Evolutionary conservation across 1,140 invertebrate genomes (phyloP).

Genomic region (Cydia splendana): DNA sequence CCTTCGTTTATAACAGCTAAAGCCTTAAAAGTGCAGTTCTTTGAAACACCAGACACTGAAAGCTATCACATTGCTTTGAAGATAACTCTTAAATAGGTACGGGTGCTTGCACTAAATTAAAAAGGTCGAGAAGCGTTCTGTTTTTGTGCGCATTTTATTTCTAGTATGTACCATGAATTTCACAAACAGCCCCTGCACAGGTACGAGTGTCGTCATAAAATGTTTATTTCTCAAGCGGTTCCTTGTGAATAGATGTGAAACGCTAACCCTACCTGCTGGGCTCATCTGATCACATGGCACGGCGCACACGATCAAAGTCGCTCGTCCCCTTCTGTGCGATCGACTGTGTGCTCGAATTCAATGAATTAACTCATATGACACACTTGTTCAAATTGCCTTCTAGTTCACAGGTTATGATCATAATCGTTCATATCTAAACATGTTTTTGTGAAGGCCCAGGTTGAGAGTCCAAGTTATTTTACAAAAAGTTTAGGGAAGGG

Average conservation of each 20-base stretch:
- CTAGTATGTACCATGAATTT: background rate
- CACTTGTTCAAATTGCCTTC: constrained; percentile 56
- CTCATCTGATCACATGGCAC: constrained; percentile 67
- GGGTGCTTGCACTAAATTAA: background rate
- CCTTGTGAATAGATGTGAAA: constrained; percentile 19
- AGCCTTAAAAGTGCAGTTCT: background rate
- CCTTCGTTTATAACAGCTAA: background rate
- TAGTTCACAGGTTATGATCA: constrained; percentile 40
- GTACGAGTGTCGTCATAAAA: constrained; percentile 9
- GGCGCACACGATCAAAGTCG: constrained; percentile 71
- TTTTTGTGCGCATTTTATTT: constrained; percentile 15
- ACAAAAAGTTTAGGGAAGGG: background rate
- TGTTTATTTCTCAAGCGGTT: constrained; percentile 24
- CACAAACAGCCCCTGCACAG: background rate
- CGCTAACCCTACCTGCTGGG: constrained; percentile 38
- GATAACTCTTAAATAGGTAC: background rate
- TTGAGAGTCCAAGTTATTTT: too few relatives aligned
- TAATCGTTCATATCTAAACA: constrained; percentile 5
- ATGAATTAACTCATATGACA: constrained; percentile 68
- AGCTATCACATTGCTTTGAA: constrained; percentile 16
- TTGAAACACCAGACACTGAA: background rate
- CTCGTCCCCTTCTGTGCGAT: constrained; percentile 57
- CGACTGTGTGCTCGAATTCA: constrained; percentile 64
- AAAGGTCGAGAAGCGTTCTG: constrained; percentile 7
- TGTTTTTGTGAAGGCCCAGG: background rate